These are phyloP conservation scores for Procambarus virginalis DNA, from an alignment of 1,140 invertebrate genomes.

Conservation along the genomic window DNA sequence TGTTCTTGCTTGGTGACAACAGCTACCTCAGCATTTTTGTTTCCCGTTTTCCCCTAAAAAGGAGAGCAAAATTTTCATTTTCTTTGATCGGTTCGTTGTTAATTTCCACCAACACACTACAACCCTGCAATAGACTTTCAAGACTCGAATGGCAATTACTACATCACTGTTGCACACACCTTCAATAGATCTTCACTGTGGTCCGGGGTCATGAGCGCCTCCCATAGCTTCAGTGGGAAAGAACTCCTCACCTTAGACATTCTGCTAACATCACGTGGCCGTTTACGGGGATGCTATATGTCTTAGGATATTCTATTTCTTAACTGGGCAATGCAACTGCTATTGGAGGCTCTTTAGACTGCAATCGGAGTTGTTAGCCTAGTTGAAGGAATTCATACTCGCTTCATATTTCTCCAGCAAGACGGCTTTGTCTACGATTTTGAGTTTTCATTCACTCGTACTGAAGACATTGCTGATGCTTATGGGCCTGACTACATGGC, in stretches of 20 bases:
- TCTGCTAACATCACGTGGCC: too few relatives aligned
- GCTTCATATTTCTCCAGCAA: not conserved
- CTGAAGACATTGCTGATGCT: not conserved
- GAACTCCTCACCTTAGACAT: not conserved
- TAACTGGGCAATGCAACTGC: not conserved
- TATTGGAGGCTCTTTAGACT: not conserved
- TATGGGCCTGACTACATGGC: not conserved
- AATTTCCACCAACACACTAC: slow-evolving; percentile 58
- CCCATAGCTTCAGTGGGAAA: not conserved
- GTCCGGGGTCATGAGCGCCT: not conserved
- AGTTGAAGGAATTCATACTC: not conserved
- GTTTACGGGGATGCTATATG: not conserved
- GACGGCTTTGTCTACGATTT: too few relatives aligned
- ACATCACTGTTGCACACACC: slow-evolving; percentile 57
- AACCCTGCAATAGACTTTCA: slow-evolving; percentile 49
- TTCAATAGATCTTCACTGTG: slow-evolving; percentile 23
- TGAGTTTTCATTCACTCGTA: not conserved
- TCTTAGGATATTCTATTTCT: not conserved
- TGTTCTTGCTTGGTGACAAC: slow-evolving; percentile 60
- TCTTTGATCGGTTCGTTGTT: slow-evolving; percentile 50
- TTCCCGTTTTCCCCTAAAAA: slow-evolving; percentile 47
- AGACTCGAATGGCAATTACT: slow-evolving; percentile 45
- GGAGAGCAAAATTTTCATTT: slow-evolving; percentile 49
- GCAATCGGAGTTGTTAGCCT: not conserved
- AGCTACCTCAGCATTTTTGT: slow-evolving; percentile 57